These are phyloP conservation scores for Falco novaeseelandiae DNA, from an alignment of 2,797 vertebrate species.

Conservation along the genomic window DNA sequence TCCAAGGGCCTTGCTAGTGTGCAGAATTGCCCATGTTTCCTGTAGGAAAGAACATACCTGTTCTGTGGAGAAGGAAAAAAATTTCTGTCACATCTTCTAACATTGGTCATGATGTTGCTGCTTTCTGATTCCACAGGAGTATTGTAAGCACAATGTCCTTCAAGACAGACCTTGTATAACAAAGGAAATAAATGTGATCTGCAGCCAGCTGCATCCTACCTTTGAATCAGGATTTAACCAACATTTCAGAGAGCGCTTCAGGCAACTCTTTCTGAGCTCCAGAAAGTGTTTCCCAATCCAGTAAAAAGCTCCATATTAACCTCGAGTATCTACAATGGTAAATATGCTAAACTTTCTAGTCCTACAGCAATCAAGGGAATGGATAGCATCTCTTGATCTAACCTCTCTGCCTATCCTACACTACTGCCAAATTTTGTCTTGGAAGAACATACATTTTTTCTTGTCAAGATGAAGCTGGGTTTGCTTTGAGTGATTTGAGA, in stretches of 20 bases:
- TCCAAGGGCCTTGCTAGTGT: neutral
- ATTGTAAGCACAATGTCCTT: neutral
- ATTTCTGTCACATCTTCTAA: neutral
- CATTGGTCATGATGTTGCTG: neutral
- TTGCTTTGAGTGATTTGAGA: neutral
- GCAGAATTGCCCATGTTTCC: neutral
- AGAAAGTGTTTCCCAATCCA: neutral
- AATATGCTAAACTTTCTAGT: neutral
- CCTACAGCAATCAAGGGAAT: neutral
- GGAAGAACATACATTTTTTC: neutral
- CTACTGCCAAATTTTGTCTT: neutral
- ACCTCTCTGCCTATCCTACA: neutral
- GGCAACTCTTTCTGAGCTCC: neutral
- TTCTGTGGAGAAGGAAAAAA: neutral
- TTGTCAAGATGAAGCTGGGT: neutral
- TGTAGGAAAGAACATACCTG: neutral
- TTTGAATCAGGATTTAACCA: neutral
- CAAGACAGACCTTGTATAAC: neutral
- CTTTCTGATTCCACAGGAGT: neutral
- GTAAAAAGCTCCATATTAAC: neutral
- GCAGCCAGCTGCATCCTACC: neutral
- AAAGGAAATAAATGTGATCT: neutral
- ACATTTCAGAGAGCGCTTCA: neutral
- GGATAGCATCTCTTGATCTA: neutral
- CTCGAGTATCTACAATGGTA: neutral